Evolutionary conservation across 1,140 invertebrate genomes (phyloP), one percentile per base, ranked within the genome.

Genomic region (Notospermus geniculatus): DNA sequence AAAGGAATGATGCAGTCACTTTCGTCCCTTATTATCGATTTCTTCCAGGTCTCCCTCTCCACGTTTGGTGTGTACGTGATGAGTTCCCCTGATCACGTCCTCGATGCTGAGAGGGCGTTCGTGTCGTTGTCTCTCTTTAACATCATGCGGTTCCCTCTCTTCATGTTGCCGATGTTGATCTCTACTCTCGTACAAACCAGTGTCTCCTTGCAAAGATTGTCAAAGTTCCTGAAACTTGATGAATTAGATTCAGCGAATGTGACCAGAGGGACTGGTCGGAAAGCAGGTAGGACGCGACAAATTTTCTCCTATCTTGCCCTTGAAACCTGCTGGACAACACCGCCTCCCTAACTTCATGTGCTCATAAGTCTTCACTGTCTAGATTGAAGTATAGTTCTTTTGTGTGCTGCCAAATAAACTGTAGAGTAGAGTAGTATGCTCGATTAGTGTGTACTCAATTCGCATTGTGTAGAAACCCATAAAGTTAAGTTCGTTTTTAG

Each of bases 101-200:
- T 70, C 43, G 83, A 84, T 69, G 78, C 86, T 5, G 71, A 84
- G 59, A 83, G 80, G 60, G 83, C 83, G 69, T 98, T 97, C 84
- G 94, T 97, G 66, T 92, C 94, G 68, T 85, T 98, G 68, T 91
- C 93, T 78, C 87, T 98, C 73, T 97, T 98, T 85, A 97, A 97
- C 84, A 93, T 97, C 71, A 87, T 98, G 68, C 87, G 93, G 77
- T 30, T 56, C 88, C 93, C 95, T 71, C 84, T 87, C 57, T 65
- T 70, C 29, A 78, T 84, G 53, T 67, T 86, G 45, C 83, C 85
- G 1, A 80, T 82, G 71, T 61, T 86, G 23, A 78, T 85, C 57
- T 65, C 72, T n/a, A 84, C 92, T 91, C 46, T 85, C 84, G 39
- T 22, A 27, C 41, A 69, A 68, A 57, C 68, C 1, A 60, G 27